These are phyloP conservation scores for Bombyx mori DNA, from an alignment of 1,140 invertebrate species.

Conservation along the genomic window ASM3026992v2 NC_085119.1:1900501-1901000, in stretches of 20 bases:
- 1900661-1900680: conserved; percentile 8
- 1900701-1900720: conserved; percentile 9
- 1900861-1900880: conserved; percentile 17
- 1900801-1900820: neutral
- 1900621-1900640: conserved; percentile 33
- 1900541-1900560: no score
- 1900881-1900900: no score
- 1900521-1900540: no score
- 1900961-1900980: no score
- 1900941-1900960: no score
- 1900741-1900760: conserved; percentile 1
- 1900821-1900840: conserved; percentile 8
- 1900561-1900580: no score
- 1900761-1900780: conserved; percentile 1
- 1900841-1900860: conserved; percentile 25
- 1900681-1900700: conserved; percentile 22
- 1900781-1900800: conserved; percentile 9
- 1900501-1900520: no score
- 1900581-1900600: no score
- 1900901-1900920: no score
- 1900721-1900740: conserved; percentile 4
- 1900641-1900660: conserved; percentile 27
- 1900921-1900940: no score
- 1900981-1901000: no score
- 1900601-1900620: conserved; percentile 3